Percentiles rank a stretch among this genome's conserved stretches.
phyloP scores from a whole-genome alignment of 2,797 vertebrate genomes.

The Myripristis murdjan region DNA sequence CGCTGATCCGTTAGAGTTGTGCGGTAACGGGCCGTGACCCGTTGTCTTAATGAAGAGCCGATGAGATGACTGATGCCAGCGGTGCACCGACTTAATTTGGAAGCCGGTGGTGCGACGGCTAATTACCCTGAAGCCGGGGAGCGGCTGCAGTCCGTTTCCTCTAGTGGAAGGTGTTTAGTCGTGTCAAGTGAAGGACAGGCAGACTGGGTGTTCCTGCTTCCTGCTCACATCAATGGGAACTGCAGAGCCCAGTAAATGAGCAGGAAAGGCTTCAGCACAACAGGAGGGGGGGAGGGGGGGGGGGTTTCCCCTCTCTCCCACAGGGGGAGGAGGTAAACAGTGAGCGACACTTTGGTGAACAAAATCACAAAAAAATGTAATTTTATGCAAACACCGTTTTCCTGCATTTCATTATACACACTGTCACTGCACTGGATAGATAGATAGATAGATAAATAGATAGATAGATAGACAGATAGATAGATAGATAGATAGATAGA shows the following conservation, averaged over 20 bases:
- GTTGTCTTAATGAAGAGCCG: slow-evolving; percentile 28
- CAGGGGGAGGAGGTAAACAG: slow-evolving; percentile 35
- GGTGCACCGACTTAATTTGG: slow-evolving; percentile 4
- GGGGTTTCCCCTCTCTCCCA: slow-evolving; percentile 30
- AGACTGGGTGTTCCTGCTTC: slow-evolving; percentile 46
- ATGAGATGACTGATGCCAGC: slow-evolving; percentile 26
- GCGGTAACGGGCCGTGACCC: slow-evolving; percentile 33
- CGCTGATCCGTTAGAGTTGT: slow-evolving; percentile 42
- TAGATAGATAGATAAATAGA: too few relatives aligned
- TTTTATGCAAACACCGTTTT: neutral
- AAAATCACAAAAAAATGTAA: neutral
- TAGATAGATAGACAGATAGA: too few relatives aligned
- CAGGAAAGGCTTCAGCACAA: slow-evolving; percentile 25
- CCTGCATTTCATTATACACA: neutral
- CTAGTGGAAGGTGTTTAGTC: neutral
- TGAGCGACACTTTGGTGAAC: neutral
- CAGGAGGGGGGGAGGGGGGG: slow-evolving; percentile 33
- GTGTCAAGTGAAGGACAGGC: slow-evolving; percentile 10
- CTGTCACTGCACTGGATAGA: neutral
- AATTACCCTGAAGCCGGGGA: neutral
- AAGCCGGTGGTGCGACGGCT: slow-evolving; percentile 6
- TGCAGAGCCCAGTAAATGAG: slow-evolving; percentile 17
- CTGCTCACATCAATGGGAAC: slow-evolving; percentile 35
- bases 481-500: too few relatives aligned
- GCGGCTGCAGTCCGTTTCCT: slow-evolving; percentile 10